Evolutionary conservation across 2,888 invertebrate species (phyloP).

Genomic region (Hypolimnas misippus): DNA sequence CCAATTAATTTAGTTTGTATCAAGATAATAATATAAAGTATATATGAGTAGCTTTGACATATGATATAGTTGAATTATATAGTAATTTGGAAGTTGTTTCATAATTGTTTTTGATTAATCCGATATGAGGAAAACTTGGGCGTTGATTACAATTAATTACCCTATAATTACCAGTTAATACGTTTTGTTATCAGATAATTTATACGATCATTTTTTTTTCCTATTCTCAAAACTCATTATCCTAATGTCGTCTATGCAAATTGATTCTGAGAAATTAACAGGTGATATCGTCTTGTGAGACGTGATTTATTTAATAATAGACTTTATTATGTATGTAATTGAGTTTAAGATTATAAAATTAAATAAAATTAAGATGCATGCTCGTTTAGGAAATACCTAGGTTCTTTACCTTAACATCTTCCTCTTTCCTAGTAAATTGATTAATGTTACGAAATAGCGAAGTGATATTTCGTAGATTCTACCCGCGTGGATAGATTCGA

Average conservation of each 20-base stretch:
- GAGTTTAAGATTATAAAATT: not conserved
- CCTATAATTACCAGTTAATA: not conserved
- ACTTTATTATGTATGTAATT: not conserved
- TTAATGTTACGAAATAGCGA: too few relatives aligned
- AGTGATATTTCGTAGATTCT: too few relatives aligned
- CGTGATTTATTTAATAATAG: not conserved
- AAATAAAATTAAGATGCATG: not conserved
- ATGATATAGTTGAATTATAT: not conserved
- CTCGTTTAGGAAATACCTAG: not conserved
- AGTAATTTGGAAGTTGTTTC: not conserved
- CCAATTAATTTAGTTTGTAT: too few relatives aligned
- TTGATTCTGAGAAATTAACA: not conserved
- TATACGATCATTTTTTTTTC: not conserved
- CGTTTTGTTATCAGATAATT: not conserved
- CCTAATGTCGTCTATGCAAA: not conserved
- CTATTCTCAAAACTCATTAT: not conserved
- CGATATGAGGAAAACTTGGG: not conserved
- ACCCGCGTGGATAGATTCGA: too few relatives aligned
- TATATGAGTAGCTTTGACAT: not conserved
- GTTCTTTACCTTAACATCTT: not conserved
- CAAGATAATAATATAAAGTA: not conserved
- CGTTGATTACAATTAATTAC: conserved; percentile 2
- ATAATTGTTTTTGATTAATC: not conserved
- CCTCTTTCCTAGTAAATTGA: too few relatives aligned
- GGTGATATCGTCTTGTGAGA: not conserved